A percentile compares a stretch with the other conserved stretches of the same genome.
Conservation (phyloP, 2,888 invertebrate species). For the Eilema sororculum region DNA sequence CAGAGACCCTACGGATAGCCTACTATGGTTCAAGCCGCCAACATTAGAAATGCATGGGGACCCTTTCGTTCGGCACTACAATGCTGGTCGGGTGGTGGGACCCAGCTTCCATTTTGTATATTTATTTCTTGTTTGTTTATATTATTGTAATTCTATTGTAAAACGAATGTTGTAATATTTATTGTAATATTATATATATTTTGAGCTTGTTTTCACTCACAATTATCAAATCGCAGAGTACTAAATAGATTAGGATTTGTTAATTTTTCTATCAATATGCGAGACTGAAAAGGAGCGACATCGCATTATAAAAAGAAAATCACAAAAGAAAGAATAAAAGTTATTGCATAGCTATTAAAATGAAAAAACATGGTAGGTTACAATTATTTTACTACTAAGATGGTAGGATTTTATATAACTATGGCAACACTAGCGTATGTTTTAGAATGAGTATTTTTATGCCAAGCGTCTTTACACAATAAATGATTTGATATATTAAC, state of each 20-base stretch:
- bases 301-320: background rate
- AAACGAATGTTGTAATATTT: background rate
- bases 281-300: background rate
- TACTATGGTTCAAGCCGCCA: background rate
- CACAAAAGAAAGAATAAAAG: background rate
- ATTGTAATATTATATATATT: slow-evolving; percentile 4
- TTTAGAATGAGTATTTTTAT: background rate
- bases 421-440: background rate
- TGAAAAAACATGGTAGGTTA: background rate
- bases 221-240: background rate
- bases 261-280: background rate
- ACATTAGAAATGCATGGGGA: no score
- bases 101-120: background rate
- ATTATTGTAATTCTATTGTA: slow-evolving; percentile 8
- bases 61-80: background rate
- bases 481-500: background rate
- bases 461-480: background rate
- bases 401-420: background rate
- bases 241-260: background rate
- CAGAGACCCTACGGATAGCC: background rate
- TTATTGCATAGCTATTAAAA: background rate
- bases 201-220: background rate
- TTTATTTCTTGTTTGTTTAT: slow-evolving; percentile 2
- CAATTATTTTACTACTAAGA: background rate
- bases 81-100: background rate